Evolutionary conservation across 1,140 invertebrate species (phyloP), one percentile per base, ranked within the genome.

Genomic region (Megalopta genalis): DNA sequence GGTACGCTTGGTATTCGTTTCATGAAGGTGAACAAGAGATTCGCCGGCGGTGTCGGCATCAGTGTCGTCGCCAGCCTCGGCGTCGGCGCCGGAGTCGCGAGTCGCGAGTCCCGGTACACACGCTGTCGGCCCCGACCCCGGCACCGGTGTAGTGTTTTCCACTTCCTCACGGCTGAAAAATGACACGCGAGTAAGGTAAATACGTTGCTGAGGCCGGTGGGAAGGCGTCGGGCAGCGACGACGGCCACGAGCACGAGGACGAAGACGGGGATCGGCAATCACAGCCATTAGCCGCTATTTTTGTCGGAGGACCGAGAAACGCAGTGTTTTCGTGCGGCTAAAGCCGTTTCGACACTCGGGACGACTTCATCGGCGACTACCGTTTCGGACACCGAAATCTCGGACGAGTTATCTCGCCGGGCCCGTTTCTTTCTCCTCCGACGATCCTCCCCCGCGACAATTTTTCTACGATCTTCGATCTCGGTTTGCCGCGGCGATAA

Each of bases 261-360:
- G 60, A 63, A 16, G 64, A 25, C 37, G 39, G 68, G 60, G 74
- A 84, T 82, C 80, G 75, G 75, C 80, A 63, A 82, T 84, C 80
- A 70, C 49, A 80, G 66, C 78, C 81, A 83, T 82, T 82, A 80
- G 81, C 77, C 64, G 81, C 65, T 82, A 82, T 82, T 82, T 82
- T 82, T 82, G 70, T 82, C 77, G 75, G 54, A 52, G 49, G 63
- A 64, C 52, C 69, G 64, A 63, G 77, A 82, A 73, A 74, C 81
- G 77, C 63, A 70, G 64, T 80, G 69, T 73, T 82, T 80, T 82
- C 67, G 68, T 74, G 42, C 65, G 49, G 64, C 67, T 65, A 78
- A 81, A 81, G 42, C 62, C 67, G 80, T 81, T 78, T 78, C 80
- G 68, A 59, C 49, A 77, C 27, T 37, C 27, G 62, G 70, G 42